phyloP scores from a whole-genome alignment of 2,113 vertebrate genomes.

The Rhizomys pruinosus region DNA sequence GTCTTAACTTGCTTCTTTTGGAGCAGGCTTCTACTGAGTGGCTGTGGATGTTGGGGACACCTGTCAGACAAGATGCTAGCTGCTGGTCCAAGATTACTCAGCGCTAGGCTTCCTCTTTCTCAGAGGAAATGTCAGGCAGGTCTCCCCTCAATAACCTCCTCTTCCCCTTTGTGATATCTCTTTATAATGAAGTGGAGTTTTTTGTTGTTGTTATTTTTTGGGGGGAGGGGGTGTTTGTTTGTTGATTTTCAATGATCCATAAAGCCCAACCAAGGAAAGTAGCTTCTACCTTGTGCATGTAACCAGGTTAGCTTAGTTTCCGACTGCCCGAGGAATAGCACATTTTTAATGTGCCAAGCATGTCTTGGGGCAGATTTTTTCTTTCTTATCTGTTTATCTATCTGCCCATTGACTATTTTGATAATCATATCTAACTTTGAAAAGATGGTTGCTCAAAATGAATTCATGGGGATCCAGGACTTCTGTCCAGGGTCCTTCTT shows the following conservation, averaged over 20 bases:
- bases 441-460: conserved; percentile 23
- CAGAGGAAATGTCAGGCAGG: not conserved
- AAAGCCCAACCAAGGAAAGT: not conserved
- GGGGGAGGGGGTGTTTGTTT: too few species aligned
- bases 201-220: too few species aligned
- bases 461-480: not conserved
- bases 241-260: conserved; percentile 22
- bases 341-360: not conserved
- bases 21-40: not conserved
- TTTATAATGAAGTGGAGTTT: not conserved
- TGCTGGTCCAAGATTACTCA: not conserved
- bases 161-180: not conserved
- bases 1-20: not conserved
- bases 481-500: not conserved
- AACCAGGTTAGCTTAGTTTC: not conserved
- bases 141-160: not conserved
- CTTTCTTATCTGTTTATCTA: not conserved
- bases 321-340: not conserved
- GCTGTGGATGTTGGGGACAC: accelerated
- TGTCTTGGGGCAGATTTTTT: conserved; percentile 42
- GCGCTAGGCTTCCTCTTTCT: not conserved
- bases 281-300: not conserved
- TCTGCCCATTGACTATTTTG: conserved; percentile 51
- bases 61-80: not conserved
- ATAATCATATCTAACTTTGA: conserved; percentile 35